Percentiles rank a stretch among this genome's conserved stretches.
Evolutionary conservation across 2,797 vertebrate species (phyloP).

Genomic region (Prunella strophiata): DNA sequence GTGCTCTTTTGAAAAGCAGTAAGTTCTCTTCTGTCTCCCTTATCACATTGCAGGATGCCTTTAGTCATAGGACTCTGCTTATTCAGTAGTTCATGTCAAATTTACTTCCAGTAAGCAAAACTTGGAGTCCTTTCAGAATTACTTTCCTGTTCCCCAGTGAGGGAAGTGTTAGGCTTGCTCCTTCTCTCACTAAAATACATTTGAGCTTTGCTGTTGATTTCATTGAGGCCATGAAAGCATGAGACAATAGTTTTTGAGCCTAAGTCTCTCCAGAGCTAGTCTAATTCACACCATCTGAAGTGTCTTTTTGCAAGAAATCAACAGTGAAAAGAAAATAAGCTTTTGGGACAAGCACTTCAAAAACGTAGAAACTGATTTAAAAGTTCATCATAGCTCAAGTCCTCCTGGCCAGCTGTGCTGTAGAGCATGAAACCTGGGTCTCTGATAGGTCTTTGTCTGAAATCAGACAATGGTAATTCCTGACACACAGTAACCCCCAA

Average conservation of each 20-base stretch:
- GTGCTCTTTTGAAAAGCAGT: slow-evolving; percentile 51
- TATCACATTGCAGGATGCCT: slow-evolving; percentile 68
- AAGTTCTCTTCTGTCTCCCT: slow-evolving; percentile 51
- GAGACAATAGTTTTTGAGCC: background rate
- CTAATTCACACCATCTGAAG: slow-evolving; percentile 29
- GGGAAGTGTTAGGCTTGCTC: background rate
- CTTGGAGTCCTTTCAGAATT: background rate
- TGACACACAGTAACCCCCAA: background rate
- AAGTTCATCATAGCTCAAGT: background rate
- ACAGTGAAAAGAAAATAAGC: background rate
- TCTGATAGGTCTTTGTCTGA: background rate
- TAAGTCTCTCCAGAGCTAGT: background rate
- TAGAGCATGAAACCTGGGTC: background rate
- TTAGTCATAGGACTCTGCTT: slow-evolving; percentile 50
- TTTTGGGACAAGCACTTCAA: background rate
- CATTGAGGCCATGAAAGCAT: background rate
- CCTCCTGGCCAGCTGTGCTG: background rate
- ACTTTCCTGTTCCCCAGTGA: background rate
- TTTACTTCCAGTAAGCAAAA: slow-evolving; percentile 47
- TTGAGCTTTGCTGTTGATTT: slow-evolving; percentile 28
- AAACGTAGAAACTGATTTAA: background rate
- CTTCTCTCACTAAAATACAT: background rate
- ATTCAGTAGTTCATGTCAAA: slow-evolving; percentile 64
- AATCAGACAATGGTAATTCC: background rate
- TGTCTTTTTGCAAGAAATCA: background rate